Evolutionary conservation across 2,113 vertebrate genomes (phyloP).

Genomic region (Microcebus tavaratra): DNA sequence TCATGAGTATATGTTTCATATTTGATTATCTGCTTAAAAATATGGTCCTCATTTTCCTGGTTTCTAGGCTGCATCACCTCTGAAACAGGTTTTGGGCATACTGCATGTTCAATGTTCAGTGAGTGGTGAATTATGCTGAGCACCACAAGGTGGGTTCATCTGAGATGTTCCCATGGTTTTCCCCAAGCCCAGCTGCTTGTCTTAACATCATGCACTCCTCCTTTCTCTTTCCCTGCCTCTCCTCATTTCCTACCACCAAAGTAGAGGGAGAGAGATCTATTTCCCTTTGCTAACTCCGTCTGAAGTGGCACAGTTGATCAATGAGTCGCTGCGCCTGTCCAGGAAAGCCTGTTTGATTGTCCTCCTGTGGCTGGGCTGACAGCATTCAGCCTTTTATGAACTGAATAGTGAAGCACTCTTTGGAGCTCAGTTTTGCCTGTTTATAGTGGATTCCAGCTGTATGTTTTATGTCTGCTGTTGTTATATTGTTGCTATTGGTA

Average conservation of each 20-base stretch:
- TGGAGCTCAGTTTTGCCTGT: neutral
- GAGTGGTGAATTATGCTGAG: neutral
- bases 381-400: constrained; percentile 64
- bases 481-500: constrained; percentile 51
- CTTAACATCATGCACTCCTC: neutral
- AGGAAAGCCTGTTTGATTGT: constrained; percentile 46
- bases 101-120: neutral
- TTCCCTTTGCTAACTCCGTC: constrained; percentile 47
- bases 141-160: neutral
- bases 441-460: neutral
- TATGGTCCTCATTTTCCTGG: neutral
- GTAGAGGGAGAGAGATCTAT: neutral
- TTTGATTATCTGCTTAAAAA: neutral
- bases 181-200: neutral
- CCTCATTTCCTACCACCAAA: neutral
- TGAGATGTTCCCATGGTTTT: neutral
- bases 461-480: constrained; percentile 52
- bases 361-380: constrained; percentile 42
- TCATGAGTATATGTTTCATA: neutral
- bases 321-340: neutral
- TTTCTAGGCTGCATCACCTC: neutral
- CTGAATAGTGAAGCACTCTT: constrained; percentile 14
- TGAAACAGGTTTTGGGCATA: neutral
- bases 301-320: neutral
- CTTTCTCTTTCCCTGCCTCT: neutral